Evolutionary conservation across 2,797 vertebrate species (phyloP), one percentile per base, ranked within the genome.

Genomic region (Cyprinella venusta): DNA sequence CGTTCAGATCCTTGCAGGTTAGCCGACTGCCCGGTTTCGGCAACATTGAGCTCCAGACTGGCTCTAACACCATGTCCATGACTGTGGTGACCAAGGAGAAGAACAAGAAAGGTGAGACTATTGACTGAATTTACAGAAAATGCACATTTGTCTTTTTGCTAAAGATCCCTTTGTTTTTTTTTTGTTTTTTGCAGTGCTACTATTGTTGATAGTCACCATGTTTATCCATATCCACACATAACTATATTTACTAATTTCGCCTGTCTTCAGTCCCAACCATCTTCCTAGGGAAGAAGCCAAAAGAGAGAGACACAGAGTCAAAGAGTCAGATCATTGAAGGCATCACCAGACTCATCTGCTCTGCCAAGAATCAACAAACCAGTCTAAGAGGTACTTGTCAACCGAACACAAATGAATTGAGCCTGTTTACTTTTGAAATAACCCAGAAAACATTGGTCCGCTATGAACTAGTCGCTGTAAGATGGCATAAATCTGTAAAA

Each of bases 51-150:
- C 89, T 92, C 87, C 77, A 88, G 88, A 21, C 79, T 45, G 89
- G 90, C 85, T n/a, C 93, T 76, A 88, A 94, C 91, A 96, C 95
- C 85, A 96, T 97, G 96, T 93, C 95, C 79, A 96, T 97, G 96
- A 96, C 95, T 0, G 95, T 97, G 83, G 96, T 96, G 89, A 96
- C 95, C 88, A 96, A 96, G 92, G 96, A 96, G 88, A 97, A 96
- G 86, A 96, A 96, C 90, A 97, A 96, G 89, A 97, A 97, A 94
- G 96, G 96, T 95, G 88, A 88, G 61, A 36, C 21, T 13, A 8
- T 75, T 7, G 5, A 52, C 2, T 50, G 52, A 45, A 52, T 79
- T 36, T 36, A 36, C 45, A 71, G 24, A 18, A 50, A 18, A 75
- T 56, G 3, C 45, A 36, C n/a, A 52, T n/a, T 67, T 40, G 30